Conservation (phyloP, 2,888 invertebrate species). For the Brachyptera risi region DNA sequence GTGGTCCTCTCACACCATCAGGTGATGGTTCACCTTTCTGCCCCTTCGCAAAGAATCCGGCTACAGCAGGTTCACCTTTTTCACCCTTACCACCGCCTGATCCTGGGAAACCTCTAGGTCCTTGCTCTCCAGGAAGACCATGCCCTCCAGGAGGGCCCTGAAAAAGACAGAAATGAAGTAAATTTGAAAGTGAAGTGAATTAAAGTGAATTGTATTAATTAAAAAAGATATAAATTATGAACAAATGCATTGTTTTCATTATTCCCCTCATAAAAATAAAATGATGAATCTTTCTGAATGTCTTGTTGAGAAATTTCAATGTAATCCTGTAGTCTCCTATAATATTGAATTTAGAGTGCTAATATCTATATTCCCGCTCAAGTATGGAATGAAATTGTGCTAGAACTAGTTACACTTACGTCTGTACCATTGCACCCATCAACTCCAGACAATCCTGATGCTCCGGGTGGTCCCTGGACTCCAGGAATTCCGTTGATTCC, state of each 20-base stretch:
- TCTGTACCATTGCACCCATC: constrained; percentile 97
- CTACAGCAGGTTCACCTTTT: constrained; percentile 74
- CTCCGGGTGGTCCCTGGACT: constrained; percentile 61
- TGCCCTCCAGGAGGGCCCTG: constrained; percentile 64
- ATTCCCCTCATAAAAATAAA: too few species aligned
- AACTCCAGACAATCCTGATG: constrained; percentile 76
- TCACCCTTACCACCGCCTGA: constrained; percentile 63
- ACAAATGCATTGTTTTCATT: too few species aligned
- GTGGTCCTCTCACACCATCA: constrained; percentile 55
- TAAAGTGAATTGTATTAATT: too few species aligned
- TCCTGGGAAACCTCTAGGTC: constrained; percentile 73
- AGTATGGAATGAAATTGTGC: constrained; percentile 11
- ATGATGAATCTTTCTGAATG: too few species aligned
- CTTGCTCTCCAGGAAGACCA: constrained; percentile 66
- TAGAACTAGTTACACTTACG: too few species aligned
- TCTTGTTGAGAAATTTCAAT: too few species aligned
- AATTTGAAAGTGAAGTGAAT: too few species aligned
- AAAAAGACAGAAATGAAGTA: too few species aligned
- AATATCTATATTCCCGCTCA: too few species aligned
- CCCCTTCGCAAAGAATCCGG: constrained; percentile 67
- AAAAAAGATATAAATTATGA: neutral
- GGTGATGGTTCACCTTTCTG: constrained; percentile 82
- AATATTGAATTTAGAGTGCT: too few species aligned
- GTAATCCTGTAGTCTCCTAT: too few species aligned
- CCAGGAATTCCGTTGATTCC: constrained; percentile 73